Evolutionary conservation across 2,888 invertebrate genomes (phyloP), one percentile per base, ranked within the genome.

Genomic region (Selenia dentaria): DNA sequence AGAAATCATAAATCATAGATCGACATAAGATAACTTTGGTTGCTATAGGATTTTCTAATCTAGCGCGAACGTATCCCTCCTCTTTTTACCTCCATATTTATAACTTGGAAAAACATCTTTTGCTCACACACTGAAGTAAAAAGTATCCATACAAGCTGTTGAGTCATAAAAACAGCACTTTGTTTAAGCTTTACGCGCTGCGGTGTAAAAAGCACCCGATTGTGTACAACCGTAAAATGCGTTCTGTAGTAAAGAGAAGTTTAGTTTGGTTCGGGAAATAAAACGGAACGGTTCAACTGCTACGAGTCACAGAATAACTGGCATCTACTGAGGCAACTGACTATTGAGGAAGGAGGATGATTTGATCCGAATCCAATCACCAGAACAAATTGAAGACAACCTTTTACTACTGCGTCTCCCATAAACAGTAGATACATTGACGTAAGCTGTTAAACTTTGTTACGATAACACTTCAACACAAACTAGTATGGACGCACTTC

Each of bases 311-410:
- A 22, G 8, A 8, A 22, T 22, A 22, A 22, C 3, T 2, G 1
- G 8, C 8, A 22, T 16, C 16, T 16, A 4, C n/a, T 16, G 4
- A 3, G 43, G 44, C 13, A 51, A 43, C 45, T 39, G 49, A 48
- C 51, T 51, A 55, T 56, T 56, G 51, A 57, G 61, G 60, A 67
- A 69, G 66, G 51, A 57, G 56, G 65, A 69, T 73, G 67, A 73
- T 74, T 72, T 67, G 64, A 69, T 71, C 56, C 62, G n/a, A 70
- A 78, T 78, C 70, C 72, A 77, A 79, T 79, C 74, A 70, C 60
- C 64, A 56, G 67, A 65, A 68, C 73, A 74, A 79, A 74, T 76
- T n/a, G n/a, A n/a, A n/a, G n/a, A n/a, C n/a, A n/a, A n/a, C 22
- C 38, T 14, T 22, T 31, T 27, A 29, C 11, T 11, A 9, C 16